Percentiles rank a stretch among this genome's conserved stretches.
Conservation (phyloP, 1,140 invertebrate species). For the Trichonephila clavipes region DNA sequence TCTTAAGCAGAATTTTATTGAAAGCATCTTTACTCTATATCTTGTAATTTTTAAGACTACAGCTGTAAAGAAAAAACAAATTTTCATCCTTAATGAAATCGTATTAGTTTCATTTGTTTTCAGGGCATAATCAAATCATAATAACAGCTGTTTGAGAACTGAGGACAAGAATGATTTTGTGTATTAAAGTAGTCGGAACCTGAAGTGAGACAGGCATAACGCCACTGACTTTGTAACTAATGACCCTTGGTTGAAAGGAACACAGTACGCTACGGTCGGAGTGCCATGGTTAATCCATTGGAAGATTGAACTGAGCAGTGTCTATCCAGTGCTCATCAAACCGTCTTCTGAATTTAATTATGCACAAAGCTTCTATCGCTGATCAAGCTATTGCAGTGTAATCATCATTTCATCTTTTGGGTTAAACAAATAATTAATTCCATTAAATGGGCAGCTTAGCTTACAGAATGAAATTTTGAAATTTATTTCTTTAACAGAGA, state of each 20-base stretch:
- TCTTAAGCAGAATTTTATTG: too few species aligned
- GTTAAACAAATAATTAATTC: background rate
- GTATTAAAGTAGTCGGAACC: background rate
- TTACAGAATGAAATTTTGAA: background rate
- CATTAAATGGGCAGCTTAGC: background rate
- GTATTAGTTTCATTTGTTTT: background rate
- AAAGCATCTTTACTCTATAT: too few species aligned
- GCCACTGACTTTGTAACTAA: background rate
- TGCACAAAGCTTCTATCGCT: constrained; percentile 17
- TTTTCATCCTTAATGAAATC: background rate
- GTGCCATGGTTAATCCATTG: background rate
- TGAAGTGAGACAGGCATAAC: background rate
- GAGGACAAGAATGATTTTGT: background rate
- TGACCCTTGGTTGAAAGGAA: constrained; percentile 21
- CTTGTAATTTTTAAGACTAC: too few species aligned
- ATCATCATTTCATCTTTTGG: constrained; percentile 31
- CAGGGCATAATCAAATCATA: background rate
- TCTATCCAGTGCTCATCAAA: constrained; percentile 14
- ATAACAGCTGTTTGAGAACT: background rate
- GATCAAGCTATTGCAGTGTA: background rate
- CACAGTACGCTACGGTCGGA: background rate
- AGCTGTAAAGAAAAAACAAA: too few species aligned
- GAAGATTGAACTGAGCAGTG: constrained; percentile 36
- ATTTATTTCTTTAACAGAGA: background rate
- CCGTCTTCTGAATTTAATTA: constrained; percentile 7